A percentile compares a stretch with the other conserved stretches of the same genome.
Evolutionary conservation across 2,797 vertebrate genomes (phyloP).

Genomic region (Rhinatrema bivittatum): DNA sequence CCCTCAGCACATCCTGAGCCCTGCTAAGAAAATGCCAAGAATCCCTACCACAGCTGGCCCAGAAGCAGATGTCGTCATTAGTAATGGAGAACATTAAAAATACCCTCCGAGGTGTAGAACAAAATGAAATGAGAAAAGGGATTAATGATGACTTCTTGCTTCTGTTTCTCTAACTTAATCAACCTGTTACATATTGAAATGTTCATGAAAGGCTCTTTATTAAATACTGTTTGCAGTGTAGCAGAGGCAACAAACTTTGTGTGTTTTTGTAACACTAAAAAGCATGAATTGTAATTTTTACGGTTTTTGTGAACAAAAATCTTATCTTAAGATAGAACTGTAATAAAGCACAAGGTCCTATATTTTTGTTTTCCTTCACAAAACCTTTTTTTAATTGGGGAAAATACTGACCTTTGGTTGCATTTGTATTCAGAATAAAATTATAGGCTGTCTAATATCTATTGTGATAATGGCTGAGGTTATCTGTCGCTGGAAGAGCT

Average conservation of each 20-base stretch:
- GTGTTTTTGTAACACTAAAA: conserved; percentile 35
- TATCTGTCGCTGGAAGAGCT: too few species aligned
- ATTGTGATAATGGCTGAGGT: too few species aligned
- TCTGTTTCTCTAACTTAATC: conserved; percentile 38
- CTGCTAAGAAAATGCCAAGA: conserved; percentile 90
- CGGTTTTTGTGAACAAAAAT: too few species aligned
- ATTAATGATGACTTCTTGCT: conserved; percentile 38
- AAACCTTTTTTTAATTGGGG: too few species aligned
- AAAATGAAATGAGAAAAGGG: conserved; percentile 18
- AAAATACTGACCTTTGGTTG: too few species aligned
- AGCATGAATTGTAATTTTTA: conserved; percentile 25
- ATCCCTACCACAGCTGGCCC: conserved; percentile 65
- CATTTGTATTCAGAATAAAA: too few species aligned
- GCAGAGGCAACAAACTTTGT: conserved; percentile 15
- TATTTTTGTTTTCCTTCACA: too few species aligned
- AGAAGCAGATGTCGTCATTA: conserved; percentile 59
- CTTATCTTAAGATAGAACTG: too few species aligned
- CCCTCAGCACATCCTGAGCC: conserved; percentile 83
- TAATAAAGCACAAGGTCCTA: too few species aligned
- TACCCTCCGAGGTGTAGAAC: conserved; percentile 50
- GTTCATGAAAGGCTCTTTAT: conserved; percentile 27
- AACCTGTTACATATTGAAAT: conserved; percentile 27
- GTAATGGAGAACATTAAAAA: conserved; percentile 70
- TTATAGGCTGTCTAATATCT: too few species aligned
- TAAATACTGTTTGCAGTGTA: conserved; percentile 20